These are phyloP conservation scores for Drosophila sordidula DNA, from an alignment of 2,888 invertebrate species.

Conservation along the genomic window DNA sequence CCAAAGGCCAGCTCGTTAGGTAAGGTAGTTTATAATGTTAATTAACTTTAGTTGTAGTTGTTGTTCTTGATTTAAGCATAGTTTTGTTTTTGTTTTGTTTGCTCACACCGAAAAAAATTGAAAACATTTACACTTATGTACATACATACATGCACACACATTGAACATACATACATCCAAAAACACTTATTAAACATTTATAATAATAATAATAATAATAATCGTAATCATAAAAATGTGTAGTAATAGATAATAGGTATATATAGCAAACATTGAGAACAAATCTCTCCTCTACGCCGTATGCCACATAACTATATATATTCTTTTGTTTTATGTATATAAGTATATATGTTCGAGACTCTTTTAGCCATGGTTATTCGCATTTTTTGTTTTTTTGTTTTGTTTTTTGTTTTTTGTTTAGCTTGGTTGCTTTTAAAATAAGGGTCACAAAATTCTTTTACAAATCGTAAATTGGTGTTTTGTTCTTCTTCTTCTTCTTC, in stretches of 20 bases:
- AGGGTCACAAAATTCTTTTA: constrained; percentile 74
- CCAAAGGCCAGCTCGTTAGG: constrained; percentile 38
- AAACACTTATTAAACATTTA: constrained; percentile 72
- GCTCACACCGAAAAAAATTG: constrained; percentile 66
- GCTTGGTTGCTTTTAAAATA: constrained; percentile 60
- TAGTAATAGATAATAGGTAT: constrained; percentile 73
- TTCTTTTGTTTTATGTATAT: constrained; percentile 33
- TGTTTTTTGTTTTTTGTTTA: constrained; percentile 35
- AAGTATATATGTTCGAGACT: constrained; percentile 70
- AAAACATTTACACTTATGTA: constrained; percentile 80
- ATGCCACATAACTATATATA: constrained; percentile 34
- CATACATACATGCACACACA: constrained; percentile 66
- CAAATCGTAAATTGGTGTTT: constrained; percentile 78
- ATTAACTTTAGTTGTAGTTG: constrained; percentile 69
- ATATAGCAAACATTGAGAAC: constrained; percentile 68
- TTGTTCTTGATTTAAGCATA: constrained; percentile 66
- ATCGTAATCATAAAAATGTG: constrained; percentile 64
- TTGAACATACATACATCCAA: constrained; percentile 68
- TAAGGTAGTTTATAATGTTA: constrained; percentile 67
- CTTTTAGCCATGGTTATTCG: constrained; percentile 74
- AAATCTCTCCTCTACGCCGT: constrained; percentile 39
- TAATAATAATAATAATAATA: constrained; percentile 59
- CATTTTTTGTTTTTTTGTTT: constrained; percentile 33
- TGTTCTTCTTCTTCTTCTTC: constrained; percentile 54
- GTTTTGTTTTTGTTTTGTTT: constrained; percentile 22